Percentiles rank a stretch among this genome's conserved stretches.
Conservation (phyloP, 2,888 invertebrate genomes). For the Trachelus iudaicus region DNA sequence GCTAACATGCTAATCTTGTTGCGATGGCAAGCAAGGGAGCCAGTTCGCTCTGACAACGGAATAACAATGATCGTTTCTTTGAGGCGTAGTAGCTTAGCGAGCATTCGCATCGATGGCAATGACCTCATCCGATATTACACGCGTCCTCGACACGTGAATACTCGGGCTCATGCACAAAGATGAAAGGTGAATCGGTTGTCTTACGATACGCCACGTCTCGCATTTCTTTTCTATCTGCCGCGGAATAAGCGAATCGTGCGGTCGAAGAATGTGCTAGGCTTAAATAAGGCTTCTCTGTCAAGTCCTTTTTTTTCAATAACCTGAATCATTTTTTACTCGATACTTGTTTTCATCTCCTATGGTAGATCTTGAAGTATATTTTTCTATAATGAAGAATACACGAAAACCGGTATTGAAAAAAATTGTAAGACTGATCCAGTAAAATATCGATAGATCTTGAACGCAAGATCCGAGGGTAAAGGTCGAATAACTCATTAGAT, state of each 20-base stretch:
- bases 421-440: not conserved
- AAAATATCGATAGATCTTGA: not conserved
- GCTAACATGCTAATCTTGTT: slow-evolving; percentile 10
- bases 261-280: not conserved
- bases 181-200: not conserved
- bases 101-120: not conserved
- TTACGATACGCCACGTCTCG: not conserved
- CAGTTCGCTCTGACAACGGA: slow-evolving; percentile 2
- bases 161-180: not conserved
- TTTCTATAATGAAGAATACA: not conserved
- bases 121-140: not conserved
- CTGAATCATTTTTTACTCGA: not conserved
- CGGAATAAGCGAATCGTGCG: not conserved
- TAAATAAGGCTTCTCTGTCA: not conserved
- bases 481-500: not conserved
- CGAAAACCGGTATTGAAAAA: not conserved
- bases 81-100: not conserved
- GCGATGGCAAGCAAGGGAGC: slow-evolving; percentile 2
- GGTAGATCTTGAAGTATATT: not conserved
- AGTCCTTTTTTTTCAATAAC: not conserved
- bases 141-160: not conserved
- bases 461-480: not conserved
- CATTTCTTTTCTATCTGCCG: not conserved
- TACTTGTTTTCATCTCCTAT: not conserved
- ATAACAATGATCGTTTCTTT: slow-evolving; percentile 13